Conservation (phyloP, 2,797 vertebrate species). For the Labeo calbasu region DNA sequence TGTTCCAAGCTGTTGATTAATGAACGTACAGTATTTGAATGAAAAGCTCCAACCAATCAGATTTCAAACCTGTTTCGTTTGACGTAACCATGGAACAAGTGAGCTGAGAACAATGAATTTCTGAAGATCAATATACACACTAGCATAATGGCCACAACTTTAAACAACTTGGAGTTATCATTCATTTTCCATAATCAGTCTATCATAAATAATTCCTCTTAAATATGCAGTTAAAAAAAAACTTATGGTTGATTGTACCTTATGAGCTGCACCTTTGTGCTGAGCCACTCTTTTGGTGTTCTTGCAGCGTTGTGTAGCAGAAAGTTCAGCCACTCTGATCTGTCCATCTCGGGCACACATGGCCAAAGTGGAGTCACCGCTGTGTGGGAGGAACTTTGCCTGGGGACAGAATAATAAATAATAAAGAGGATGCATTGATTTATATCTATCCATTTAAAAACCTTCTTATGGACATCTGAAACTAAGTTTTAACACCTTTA, state of each 20-base stretch:
- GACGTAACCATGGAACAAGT: not conserved
- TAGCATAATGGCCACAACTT: not conserved
- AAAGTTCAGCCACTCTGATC: conserved; percentile 93
- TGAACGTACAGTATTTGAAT: not conserved
- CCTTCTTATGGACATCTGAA: not conserved
- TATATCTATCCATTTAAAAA: not conserved
- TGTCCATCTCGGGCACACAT: conserved; percentile 97
- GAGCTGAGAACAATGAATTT: not conserved
- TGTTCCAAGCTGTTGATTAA: not conserved
- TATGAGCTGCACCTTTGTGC: conserved; percentile 95
- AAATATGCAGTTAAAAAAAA: not conserved
- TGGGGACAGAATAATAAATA: conserved; percentile 57
- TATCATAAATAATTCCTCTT: not conserved
- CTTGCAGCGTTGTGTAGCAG: conserved; percentile 95
- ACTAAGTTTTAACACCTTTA: not conserved
- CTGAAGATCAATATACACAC: not conserved
- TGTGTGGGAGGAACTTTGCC: conserved; percentile 98
- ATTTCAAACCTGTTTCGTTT: not conserved
- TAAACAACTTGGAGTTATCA: not conserved
- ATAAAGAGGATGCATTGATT: not conserved
- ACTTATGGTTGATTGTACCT: conserved; percentile 72
- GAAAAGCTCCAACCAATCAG: not conserved
- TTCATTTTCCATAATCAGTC: not conserved
- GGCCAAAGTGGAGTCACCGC: conserved; percentile 94
- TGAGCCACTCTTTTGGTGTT: conserved; percentile 95